A percentile compares a stretch with the other conserved stretches of the same genome.
Evolutionary conservation across 30 jellyfish, hydroid and myxozoan species (phyloP).

Genomic region (Pelagia noctiluca): DNA sequence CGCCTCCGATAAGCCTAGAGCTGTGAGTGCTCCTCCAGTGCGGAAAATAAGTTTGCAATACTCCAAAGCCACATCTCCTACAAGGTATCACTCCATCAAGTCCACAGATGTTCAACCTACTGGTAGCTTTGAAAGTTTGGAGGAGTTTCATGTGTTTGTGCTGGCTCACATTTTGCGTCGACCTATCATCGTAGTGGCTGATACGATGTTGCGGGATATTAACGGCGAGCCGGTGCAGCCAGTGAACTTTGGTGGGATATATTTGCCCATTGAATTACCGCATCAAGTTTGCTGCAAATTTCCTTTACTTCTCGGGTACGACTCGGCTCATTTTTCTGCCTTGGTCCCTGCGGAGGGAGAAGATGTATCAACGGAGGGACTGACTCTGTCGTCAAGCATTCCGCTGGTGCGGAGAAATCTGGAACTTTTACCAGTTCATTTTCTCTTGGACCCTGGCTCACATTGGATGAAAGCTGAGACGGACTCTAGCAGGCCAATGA

Average conservation of each 20-base stretch:
- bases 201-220: conserved; percentile 78
- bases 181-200: conserved; percentile 90
- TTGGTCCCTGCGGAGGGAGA: conserved; percentile 96
- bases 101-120: conserved; percentile 24
- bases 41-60: conserved; percentile 82
- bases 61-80: conserved; percentile 66
- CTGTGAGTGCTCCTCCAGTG: conserved; percentile 20
- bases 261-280: conserved; percentile 76
- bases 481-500: conserved; percentile 62
- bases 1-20: conserved; percentile 82
- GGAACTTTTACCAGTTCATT: conserved; percentile 70
- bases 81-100: no score
- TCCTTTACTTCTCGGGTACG: conserved; percentile 91
- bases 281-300: conserved; percentile 74
- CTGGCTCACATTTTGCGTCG: conserved; percentile 87
- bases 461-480: conserved; percentile 66
- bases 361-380: conserved; percentile 38
- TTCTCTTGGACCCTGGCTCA: conserved; percentile 78
- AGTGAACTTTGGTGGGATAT: conserved; percentile 88
- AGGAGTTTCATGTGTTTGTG: conserved; percentile 85
- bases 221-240: conserved; percentile 88
- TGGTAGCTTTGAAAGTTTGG: conserved; percentile 89
- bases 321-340: conserved; percentile 94
- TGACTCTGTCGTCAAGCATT: conserved; percentile 61
- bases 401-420: conserved; percentile 53